Conservation (phyloP, 2,113 vertebrate species). For the Aspiorhynchus laticeps region DNA sequence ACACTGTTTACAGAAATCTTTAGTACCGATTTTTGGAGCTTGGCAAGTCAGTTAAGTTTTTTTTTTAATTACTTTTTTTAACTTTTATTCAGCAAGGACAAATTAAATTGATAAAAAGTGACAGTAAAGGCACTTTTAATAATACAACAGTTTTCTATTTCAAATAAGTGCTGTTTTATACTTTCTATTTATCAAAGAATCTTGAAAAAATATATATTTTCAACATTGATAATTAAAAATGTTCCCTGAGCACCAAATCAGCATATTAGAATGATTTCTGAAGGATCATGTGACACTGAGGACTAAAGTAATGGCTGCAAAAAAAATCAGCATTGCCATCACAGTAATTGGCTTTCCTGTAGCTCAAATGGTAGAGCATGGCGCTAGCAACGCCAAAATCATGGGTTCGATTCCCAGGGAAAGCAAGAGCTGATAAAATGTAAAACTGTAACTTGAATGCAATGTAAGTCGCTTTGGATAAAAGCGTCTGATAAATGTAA, state of each 20-base stretch:
- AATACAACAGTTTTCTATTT: too few species aligned
- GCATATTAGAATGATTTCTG: background rate
- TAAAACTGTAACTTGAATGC: too few species aligned
- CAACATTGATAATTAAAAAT: background rate
- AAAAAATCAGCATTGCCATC: background rate
- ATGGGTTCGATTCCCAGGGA: too few species aligned
- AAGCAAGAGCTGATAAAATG: too few species aligned
- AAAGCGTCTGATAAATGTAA: too few species aligned
- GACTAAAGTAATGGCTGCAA: too few species aligned
- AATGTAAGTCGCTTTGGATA: too few species aligned
- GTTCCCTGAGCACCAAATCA: background rate
- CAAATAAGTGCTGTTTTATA: background rate
- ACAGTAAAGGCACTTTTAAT: background rate
- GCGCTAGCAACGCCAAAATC: too few species aligned
- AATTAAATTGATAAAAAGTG: background rate
- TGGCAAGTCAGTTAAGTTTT: too few species aligned
- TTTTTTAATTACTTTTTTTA: background rate
- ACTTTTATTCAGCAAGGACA: background rate
- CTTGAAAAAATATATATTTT: background rate
- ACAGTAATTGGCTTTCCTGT: too few species aligned
- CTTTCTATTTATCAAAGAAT: too few species aligned
- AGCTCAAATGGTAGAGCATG: too few species aligned
- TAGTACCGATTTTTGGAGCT: background rate
- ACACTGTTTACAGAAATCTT: background rate
- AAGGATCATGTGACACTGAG: background rate